These are phyloP conservation scores for Paelopatides confundens DNA, from an alignment of 53 echinoderm and acorn worm species.

Conservation along the genomic window DNA sequence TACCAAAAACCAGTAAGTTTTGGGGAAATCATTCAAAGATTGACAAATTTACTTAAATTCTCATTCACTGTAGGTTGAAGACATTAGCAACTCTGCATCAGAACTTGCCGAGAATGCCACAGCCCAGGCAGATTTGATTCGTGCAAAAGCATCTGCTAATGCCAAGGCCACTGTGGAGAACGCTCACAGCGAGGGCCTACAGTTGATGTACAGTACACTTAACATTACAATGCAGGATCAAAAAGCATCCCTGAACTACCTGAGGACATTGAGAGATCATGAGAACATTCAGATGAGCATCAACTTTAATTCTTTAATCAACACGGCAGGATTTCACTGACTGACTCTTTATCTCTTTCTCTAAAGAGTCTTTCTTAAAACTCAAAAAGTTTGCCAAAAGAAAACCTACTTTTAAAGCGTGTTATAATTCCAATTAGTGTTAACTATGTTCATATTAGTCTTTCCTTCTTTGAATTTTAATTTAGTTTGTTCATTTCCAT, in stretches of 20 bases:
- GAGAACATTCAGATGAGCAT: conserved; percentile 53
- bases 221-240: conserved; percentile 65
- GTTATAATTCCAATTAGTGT: no score
- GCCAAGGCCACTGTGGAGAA: conserved; percentile 64
- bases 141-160: conserved; percentile 61
- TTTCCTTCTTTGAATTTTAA: no score
- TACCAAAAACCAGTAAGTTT: no score
- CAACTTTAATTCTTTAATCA: conserved; percentile 67
- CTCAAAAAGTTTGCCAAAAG: no score
- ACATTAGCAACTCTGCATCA: conserved; percentile 61
- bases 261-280: conserved; percentile 72
- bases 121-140: conserved; percentile 65
- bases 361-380: no score
- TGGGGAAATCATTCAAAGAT: no score
- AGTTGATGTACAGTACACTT: conserved; percentile 53
- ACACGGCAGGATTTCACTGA: not conserved
- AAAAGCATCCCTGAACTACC: conserved; percentile 79
- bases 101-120: conserved; percentile 80
- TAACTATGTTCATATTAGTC: no score
- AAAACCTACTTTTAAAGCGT: no score
- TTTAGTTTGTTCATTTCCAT: no score
- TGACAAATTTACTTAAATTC: no score
- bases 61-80: conserved; percentile 72
- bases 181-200: conserved; percentile 65
- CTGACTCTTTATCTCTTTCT: not conserved